Evolutionary conservation across 2,113 vertebrate species (phyloP).

Genomic region (Anguilla japonica): DNA sequence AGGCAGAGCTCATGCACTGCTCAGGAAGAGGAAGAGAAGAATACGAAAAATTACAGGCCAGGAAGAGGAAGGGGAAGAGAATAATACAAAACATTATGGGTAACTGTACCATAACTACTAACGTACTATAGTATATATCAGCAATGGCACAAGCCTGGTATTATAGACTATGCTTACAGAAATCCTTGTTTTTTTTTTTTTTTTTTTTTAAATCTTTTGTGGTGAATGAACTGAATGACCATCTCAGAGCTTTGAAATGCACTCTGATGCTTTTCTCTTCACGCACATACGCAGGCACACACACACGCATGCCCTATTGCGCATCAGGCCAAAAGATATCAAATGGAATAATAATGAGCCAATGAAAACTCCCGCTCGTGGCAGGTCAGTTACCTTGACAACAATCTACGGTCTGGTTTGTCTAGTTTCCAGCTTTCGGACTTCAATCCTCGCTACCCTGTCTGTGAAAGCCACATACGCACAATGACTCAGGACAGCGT

Average conservation of each 20-base stretch:
- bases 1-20: not conserved
- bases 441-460: not conserved
- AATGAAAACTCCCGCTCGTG: too few species aligned
- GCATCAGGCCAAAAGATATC: too few species aligned
- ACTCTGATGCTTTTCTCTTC: too few species aligned
- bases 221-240: too few species aligned
- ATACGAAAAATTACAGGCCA: not conserved
- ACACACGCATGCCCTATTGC: too few species aligned
- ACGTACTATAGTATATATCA: not conserved
- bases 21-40: not conserved
- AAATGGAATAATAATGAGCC: too few species aligned
- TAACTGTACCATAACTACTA: not conserved
- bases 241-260: too few species aligned
- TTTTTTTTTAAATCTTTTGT: too few species aligned
- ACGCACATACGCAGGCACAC: too few species aligned
- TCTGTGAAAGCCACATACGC: not conserved
- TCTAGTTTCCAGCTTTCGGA: not conserved
- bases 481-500: not conserved
- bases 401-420: not conserved
- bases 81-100: not conserved
- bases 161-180: too few species aligned
- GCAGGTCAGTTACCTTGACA: not conserved
- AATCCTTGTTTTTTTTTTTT: too few species aligned
- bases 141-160: too few species aligned
- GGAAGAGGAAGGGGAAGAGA: not conserved